A percentile compares a stretch with the other conserved stretches of the same genome.
Evolutionary conservation across 64 coral and sea anemone genomes (phyloP).

Genomic region (Pocillopora damicornis): DNA sequence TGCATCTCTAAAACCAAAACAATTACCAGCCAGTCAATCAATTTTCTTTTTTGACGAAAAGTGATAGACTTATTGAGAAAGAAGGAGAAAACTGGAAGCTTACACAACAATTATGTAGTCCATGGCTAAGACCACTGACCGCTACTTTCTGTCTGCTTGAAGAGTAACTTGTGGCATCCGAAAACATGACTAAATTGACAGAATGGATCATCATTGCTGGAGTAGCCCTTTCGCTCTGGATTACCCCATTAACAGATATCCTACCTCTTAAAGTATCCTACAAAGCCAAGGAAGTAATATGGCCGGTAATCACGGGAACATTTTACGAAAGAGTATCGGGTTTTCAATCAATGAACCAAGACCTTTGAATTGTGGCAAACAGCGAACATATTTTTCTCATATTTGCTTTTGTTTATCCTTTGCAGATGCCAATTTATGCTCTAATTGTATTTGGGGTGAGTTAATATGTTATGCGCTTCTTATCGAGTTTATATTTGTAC

Average conservation of each 20-base stretch:
- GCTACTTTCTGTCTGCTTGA: neutral
- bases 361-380: too few relatives aligned
- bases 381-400: neutral
- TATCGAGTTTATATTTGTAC: neutral
- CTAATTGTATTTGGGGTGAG: slow-evolving; percentile 99
- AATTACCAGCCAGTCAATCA: too few relatives aligned
- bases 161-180: neutral
- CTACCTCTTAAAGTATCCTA: slow-evolving; percentile 76
- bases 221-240: slow-evolving; percentile 70
- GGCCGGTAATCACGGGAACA: slow-evolving; percentile 57
- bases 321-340: neutral
- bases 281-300: slow-evolving; percentile 76
- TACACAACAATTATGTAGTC: neutral
- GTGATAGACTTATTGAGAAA: neutral
- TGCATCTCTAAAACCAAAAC: too few relatives aligned
- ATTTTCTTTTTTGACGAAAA: too few relatives aligned
- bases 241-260: slow-evolving; percentile 72
- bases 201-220: slow-evolving; percentile 79
- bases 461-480: neutral
- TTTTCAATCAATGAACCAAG: neutral
- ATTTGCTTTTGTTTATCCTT: neutral
- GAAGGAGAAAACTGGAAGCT: neutral
- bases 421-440: slow-evolving; percentile 93
- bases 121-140: neutral
- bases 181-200: slow-evolving; percentile 72